Evolutionary conservation across 2,113 vertebrate species (phyloP).

Genomic region (Oncorhynchus clarkii): DNA sequence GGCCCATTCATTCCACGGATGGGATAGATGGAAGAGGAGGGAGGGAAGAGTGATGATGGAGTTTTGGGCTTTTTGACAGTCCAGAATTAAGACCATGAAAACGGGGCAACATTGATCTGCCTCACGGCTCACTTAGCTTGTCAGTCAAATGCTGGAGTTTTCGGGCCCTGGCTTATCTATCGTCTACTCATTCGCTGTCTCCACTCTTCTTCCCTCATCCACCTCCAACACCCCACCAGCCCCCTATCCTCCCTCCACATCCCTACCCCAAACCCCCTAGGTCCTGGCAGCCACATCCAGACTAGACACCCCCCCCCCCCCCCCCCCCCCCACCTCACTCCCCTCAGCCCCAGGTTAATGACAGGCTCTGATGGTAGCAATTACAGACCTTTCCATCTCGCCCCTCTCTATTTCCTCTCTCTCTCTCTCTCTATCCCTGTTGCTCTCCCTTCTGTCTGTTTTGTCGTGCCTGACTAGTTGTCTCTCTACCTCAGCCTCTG

Average conservation of each 20-base stretch:
- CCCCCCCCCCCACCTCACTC: constrained; percentile 1
- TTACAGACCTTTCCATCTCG: constrained; percentile 35
- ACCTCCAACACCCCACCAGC: neutral
- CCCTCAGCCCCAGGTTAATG: constrained; percentile 32
- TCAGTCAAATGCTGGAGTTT: constrained; percentile 31
- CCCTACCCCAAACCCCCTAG: neutral
- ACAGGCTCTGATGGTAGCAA: constrained; percentile 45
- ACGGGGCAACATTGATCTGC: constrained; percentile 41
- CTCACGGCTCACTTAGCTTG: constrained; percentile 45
- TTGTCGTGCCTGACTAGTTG: neutral
- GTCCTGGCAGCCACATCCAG: neutral
- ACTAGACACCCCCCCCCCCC: neutral
- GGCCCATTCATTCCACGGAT: constrained; percentile 12
- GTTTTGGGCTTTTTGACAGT: constrained; percentile 34
- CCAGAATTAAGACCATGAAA: constrained; percentile 41
- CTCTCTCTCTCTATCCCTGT: neutral
- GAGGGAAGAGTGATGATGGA: constrained; percentile 25
- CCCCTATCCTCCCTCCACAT: neutral
- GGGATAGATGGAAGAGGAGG: neutral
- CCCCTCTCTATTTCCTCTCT: neutral
- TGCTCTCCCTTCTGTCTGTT: neutral
- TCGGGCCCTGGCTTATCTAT: constrained; percentile 18
- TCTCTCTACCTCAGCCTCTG: neutral
- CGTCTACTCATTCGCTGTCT: constrained; percentile 8
- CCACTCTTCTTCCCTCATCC: neutral